These are phyloP conservation scores for Microplitis manilae DNA, from an alignment of 2,888 invertebrate species.

Conservation along the genomic window DNA sequence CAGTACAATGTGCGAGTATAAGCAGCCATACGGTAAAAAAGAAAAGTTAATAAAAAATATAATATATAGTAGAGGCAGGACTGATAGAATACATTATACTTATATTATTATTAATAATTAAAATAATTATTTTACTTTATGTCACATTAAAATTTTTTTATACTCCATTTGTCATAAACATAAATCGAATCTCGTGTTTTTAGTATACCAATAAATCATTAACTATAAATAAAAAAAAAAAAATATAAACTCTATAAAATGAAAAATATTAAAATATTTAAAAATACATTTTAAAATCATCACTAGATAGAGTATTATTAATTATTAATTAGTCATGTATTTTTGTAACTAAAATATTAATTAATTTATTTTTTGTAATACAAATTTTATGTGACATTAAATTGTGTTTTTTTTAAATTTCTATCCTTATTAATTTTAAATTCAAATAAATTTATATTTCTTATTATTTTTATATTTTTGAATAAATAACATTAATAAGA, in stretches of 20 bases:
- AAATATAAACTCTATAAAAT: not conserved
- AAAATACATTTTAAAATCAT: constrained; percentile 54
- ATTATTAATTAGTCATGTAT: constrained; percentile 66
- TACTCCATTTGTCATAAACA: not conserved
- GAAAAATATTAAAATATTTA: constrained; percentile 29
- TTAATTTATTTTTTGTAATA: constrained; percentile 70
- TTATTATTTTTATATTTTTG: not conserved
- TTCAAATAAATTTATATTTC: not conserved
- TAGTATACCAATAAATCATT: not conserved
- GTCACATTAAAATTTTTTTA: constrained; percentile 6
- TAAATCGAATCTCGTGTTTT: not conserved
- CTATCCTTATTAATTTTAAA: not conserved
- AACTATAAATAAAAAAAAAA: not conserved
- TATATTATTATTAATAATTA: constrained; percentile 8
- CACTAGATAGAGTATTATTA: constrained; percentile 68
- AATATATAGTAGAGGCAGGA: constrained; percentile 54
- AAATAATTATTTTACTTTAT: constrained; percentile 12
- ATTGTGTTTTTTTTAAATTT: constrained; percentile 19
- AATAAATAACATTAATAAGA: too few species aligned
- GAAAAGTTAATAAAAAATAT: constrained; percentile 44
- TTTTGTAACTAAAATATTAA: constrained; percentile 66
- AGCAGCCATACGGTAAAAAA: constrained; percentile 53
- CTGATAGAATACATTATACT: constrained; percentile 49
- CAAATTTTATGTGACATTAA: constrained; percentile 56
- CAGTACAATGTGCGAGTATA: constrained; percentile 53